These are phyloP conservation scores for Elephantulus edwardii DNA, from an alignment of 2,113 vertebrate species.

Conservation along the genomic window DNA sequence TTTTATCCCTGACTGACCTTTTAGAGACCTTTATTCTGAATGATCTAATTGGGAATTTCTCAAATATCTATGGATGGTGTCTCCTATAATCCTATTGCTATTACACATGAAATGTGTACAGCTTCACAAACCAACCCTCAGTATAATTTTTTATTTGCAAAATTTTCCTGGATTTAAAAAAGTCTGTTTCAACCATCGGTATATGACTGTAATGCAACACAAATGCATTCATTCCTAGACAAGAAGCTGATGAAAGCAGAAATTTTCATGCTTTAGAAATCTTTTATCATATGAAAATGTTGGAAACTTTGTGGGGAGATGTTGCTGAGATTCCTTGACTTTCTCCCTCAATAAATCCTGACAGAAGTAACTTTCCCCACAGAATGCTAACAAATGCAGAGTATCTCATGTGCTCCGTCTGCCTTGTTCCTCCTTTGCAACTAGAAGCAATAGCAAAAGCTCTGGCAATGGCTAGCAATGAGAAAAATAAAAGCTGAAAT, in stretches of 20 bases:
- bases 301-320: not conserved
- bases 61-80: constrained; percentile 43
- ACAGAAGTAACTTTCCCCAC: not conserved
- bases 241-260: constrained; percentile 3
- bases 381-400: constrained; percentile 18
- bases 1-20: constrained; percentile 63
- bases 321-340: not conserved
- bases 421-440: constrained; percentile 61
- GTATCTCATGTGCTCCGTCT: constrained; percentile 68
- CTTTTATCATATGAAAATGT: not conserved
- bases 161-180: constrained; percentile 42
- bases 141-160: constrained; percentile 64
- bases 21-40: constrained; percentile 68
- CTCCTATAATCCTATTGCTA: constrained; percentile 49
- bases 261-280: constrained; percentile 28
- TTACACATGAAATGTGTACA: constrained; percentile 31
- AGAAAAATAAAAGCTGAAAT: constrained; percentile 89
- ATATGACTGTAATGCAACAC: constrained; percentile 37
- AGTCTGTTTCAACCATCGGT: not conserved
- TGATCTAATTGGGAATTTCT: constrained; percentile 66
- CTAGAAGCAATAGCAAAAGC: constrained; percentile 68
- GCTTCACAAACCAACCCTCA: constrained; percentile 17
- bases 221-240: constrained; percentile 8
- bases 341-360: not conserved
- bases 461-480: constrained; percentile 81